phyloP scores from a whole-genome alignment of 2,113 vertebrate species.

The Brevimyrus niger region DNA sequence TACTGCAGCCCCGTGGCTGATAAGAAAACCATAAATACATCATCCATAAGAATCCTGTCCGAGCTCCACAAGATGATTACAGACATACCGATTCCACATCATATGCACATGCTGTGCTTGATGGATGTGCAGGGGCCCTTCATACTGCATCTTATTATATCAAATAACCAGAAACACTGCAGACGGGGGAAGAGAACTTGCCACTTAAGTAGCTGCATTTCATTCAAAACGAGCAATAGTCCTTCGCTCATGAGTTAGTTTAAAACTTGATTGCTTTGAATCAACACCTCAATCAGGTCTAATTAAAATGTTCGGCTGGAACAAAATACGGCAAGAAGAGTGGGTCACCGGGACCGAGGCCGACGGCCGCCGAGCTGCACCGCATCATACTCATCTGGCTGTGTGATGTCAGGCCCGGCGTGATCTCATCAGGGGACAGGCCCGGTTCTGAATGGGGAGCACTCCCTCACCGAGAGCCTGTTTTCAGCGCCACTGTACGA shows the following conservation, averaged over 20 bases:
- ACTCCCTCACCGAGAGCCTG: not conserved
- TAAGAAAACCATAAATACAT: not conserved
- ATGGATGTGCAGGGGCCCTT: not conserved
- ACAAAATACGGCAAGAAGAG: not conserved
- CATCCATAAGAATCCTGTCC: not conserved
- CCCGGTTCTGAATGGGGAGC: not conserved
- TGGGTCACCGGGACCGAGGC: not conserved
- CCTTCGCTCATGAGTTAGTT: not conserved
- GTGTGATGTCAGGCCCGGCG: not conserved
- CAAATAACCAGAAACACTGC: not conserved
- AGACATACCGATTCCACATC: not conserved
- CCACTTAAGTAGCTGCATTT: not conserved
- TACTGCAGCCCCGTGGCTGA: not conserved
- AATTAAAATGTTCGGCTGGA: not conserved
- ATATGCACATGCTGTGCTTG: not conserved
- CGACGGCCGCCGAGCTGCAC: not conserved
- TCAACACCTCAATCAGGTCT: not conserved
- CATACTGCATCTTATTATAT: not conserved
- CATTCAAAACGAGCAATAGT: not conserved
- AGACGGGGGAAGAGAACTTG: not conserved
- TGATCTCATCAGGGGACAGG: not conserved
- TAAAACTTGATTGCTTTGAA: not conserved
- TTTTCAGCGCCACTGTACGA: not conserved
- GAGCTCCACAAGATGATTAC: not conserved
- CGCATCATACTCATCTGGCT: not conserved